Evolutionary conservation across 2,113 vertebrate species (phyloP).

Genomic region (Anser cygnoides): DNA sequence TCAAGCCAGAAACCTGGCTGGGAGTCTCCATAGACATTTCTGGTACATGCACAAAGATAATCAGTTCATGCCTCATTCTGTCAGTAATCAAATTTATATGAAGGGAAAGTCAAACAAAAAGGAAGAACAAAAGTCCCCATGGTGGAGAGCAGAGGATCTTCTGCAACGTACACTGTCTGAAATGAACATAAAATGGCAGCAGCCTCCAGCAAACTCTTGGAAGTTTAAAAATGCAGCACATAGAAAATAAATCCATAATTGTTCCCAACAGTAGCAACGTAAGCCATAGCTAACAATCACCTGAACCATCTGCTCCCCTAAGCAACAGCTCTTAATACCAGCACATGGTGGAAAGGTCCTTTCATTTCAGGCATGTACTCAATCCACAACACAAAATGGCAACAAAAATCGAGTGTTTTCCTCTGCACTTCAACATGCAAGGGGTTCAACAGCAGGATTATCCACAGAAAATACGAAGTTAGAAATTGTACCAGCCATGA

Average conservation of each 20-base stretch:
- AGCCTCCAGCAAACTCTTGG: background rate
- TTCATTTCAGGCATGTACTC: background rate
- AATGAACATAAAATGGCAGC: conserved; percentile 18
- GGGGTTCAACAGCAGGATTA: conserved; percentile 5
- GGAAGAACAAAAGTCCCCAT: background rate
- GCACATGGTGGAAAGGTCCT: background rate
- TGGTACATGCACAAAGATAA: background rate
- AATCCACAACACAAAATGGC: background rate
- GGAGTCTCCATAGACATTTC: background rate
- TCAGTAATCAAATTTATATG: background rate
- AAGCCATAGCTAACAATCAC: background rate
- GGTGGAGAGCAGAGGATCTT: background rate
- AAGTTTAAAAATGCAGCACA: background rate
- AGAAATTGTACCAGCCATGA: background rate
- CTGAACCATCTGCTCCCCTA: conserved; percentile 8
- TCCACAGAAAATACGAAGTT: background rate
- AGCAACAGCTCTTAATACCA: background rate
- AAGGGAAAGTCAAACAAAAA: background rate
- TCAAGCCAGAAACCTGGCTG: background rate
- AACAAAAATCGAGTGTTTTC: background rate
- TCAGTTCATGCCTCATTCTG: background rate
- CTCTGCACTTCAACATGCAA: background rate
- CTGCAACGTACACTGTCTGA: background rate
- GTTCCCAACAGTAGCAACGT: background rate
- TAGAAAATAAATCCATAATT: background rate